Percentiles rank a stretch among this genome's conserved stretches.
Conservation (phyloP, 2,797 vertebrate genomes). For the Sebastes matsubarae region DNA sequence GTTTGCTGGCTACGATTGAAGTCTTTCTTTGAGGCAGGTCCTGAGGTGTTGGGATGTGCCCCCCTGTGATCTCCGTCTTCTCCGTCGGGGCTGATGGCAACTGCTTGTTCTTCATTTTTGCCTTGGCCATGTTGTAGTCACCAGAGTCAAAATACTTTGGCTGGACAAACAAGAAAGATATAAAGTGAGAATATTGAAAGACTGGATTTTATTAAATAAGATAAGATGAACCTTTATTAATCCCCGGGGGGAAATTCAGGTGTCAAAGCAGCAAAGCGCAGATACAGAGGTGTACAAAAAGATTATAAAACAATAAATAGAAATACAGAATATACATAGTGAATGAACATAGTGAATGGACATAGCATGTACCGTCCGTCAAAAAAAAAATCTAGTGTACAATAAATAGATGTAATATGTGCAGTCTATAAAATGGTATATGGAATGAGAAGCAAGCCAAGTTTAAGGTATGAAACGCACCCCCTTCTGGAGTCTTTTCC, state of each 20-base stretch:
- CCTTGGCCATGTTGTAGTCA: conserved; percentile 99
- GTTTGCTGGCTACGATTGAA: conserved; percentile 96
- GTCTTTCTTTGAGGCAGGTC: conserved; percentile 98
- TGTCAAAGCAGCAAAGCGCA: too few species aligned
- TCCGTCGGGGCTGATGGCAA: conserved; percentile 90
- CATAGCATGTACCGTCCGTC: too few species aligned
- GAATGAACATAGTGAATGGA: too few species aligned
- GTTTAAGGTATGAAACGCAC: conserved; percentile 75
- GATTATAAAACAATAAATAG: too few species aligned
- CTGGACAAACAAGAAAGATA: conserved; percentile 71
- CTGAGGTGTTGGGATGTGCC: conserved; percentile 98
- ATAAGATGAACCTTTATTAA: too few species aligned
- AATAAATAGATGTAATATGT: too few species aligned
- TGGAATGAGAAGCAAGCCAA: neutral
- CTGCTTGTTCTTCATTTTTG: conserved; percentile 98
- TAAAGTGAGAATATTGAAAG: neutral
- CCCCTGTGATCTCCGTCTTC: conserved; percentile 96
- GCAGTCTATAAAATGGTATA: fast-evolving
- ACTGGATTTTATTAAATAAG: neutral
- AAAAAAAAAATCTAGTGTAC: too few species aligned
- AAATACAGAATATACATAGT: too few species aligned
- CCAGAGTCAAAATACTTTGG: conserved; percentile 99
- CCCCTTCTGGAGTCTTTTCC: conserved; percentile 97
- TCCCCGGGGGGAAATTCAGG: too few species aligned
- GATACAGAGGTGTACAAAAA: too few species aligned